Conservation (phyloP, 1,140 invertebrate genomes). For the Forficula auricularia region DNA sequence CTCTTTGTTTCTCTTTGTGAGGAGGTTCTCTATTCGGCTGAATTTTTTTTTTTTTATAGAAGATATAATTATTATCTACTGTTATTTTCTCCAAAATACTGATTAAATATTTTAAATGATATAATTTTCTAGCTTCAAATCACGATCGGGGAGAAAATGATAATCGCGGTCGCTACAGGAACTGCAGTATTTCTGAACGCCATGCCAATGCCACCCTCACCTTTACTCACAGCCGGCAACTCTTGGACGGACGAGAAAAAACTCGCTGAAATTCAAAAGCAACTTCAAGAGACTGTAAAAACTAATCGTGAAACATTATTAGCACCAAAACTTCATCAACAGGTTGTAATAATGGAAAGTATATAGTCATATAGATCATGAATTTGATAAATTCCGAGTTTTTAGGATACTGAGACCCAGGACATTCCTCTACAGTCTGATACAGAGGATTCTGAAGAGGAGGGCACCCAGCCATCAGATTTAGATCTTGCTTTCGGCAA, state of each 20-base stretch:
- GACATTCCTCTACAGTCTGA: conserved; percentile 27
- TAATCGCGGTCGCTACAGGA: conserved; percentile 74
- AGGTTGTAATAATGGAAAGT: conserved; percentile 9
- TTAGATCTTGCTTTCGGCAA: conserved; percentile 58
- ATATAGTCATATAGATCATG: conserved; percentile 10
- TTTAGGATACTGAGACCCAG: conserved; percentile 25
- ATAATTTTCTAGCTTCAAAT: background rate
- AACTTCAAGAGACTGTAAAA: conserved; percentile 43
- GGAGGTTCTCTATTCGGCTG: no score
- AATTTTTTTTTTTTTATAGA: no score
- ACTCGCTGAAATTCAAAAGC: conserved; percentile 42
- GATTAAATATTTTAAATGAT: conserved; percentile 6
- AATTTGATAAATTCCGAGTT: conserved; percentile 10
- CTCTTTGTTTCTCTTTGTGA: no score
- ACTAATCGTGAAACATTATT: conserved; percentile 44
- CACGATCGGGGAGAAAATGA: conserved; percentile 62
- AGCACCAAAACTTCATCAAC: conserved; percentile 10
- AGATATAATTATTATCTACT: no score
- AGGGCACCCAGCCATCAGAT: conserved; percentile 36
- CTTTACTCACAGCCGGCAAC: conserved; percentile 44
- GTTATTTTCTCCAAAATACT: no score
- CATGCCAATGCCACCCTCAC: conserved; percentile 46
- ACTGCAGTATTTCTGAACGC: conserved; percentile 62
- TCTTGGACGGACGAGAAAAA: conserved; percentile 42
- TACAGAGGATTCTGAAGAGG: conserved; percentile 53